Evolutionary conservation across 2,888 invertebrate genomes (phyloP), one percentile per base, ranked within the genome.

Genomic region (Quadroppia sp.): DNA sequence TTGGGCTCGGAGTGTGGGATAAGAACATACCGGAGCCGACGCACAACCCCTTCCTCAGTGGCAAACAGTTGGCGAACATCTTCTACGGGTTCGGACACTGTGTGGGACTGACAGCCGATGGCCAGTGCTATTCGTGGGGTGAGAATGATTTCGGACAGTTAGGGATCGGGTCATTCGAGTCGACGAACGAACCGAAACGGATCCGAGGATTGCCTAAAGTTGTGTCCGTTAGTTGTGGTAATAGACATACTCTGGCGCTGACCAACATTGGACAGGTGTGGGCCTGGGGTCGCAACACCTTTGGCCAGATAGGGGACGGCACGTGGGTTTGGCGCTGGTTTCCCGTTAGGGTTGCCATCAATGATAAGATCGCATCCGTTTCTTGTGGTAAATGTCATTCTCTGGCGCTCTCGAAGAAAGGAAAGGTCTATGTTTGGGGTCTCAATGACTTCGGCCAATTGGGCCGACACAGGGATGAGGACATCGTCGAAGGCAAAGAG

Each of bases 331-430:
- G 53, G 20, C 20, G 53, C 4, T 25, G 28, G 30, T 4, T 1
- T 28, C 56, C 56, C 13, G 23, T 11, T 7, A 28, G 7, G 3
- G 17, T 30, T 15, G 7, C 13, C 28, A 23, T 56, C 11, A 23
- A 56, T 3, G 56, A 56, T 1, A 11, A 25, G 6, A 23, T 56
- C 23, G 56, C 17, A 7, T 25, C 28, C 1, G 3, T 56, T 6
- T 61, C 61, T 6, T 32, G 61, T n/a, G 61, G 61, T 32, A 28
- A 30, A 30, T 30, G n/a, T 23, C 61, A 64, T 36, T 64, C 61
- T 0, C 1, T 64, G 20, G 61, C 61, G 36, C 9, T 64, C 1
- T n/a, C 36, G 11, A 13, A 1, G n/a, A 36, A 2, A n/a, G 61
- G 61, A 20, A 2, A 7, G 36, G 61, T 64, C 4, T 64, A 64